Evolutionary conservation across 2,797 vertebrate species (phyloP).

Genomic region (Acrossocheilus fasciatus): DNA sequence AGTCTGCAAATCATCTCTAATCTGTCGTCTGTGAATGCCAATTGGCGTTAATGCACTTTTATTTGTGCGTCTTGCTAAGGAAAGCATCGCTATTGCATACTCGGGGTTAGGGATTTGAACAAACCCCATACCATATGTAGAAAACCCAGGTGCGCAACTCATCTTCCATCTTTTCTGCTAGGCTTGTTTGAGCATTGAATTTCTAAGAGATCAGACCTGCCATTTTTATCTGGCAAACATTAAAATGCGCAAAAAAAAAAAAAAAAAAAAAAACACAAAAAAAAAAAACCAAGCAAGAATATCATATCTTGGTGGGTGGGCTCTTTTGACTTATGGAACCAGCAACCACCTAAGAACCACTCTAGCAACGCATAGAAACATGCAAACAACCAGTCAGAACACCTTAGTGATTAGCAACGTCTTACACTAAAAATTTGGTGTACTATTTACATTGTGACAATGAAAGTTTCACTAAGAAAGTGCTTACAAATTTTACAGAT

Average conservation of each 20-base stretch:
- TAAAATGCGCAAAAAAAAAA: not conserved
- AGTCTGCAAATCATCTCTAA: conserved; percentile 37
- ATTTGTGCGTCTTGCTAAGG: not conserved
- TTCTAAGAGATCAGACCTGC: not conserved
- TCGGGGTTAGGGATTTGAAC: not conserved
- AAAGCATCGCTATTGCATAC: not conserved
- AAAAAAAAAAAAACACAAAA: not conserved
- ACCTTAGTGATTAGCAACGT: not conserved
- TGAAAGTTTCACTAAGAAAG: not conserved
- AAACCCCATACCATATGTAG: not conserved
- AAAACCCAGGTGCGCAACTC: not conserved
- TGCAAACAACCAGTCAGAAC: not conserved
- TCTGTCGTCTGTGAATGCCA: conserved; percentile 8
- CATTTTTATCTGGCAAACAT: not conserved
- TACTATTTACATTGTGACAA: too few species aligned
- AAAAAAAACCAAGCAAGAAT: not conserved
- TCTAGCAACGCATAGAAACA: not conserved
- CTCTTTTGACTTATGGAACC: not conserved
- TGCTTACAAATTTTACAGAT: not conserved
- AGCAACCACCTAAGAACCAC: not conserved
- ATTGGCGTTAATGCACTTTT: conserved; percentile 1
- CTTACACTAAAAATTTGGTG: not conserved
- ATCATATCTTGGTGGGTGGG: not conserved
- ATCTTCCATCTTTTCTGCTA: not conserved
- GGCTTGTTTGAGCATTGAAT: not conserved